Conservation (phyloP, 2,797 vertebrate species). For the Typhlichthys subterraneus region DNA sequence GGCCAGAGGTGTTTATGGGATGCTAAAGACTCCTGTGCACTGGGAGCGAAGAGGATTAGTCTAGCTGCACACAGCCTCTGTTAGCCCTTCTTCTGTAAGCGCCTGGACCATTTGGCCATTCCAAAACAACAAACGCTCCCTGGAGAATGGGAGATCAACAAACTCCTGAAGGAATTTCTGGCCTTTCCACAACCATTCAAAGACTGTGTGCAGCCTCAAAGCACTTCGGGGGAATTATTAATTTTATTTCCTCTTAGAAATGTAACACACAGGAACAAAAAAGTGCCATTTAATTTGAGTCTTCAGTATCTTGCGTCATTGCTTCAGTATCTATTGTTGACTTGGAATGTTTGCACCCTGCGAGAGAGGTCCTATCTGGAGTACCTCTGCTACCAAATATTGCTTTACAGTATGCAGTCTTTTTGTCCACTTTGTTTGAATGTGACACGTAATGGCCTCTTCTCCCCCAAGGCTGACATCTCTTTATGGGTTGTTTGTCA, state of each 20-base stretch:
- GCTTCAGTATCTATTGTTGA: conserved; percentile 25
- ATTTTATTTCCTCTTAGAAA: conserved; percentile 32
- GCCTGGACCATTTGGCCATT: conserved; percentile 10
- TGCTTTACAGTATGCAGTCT: conserved; percentile 51
- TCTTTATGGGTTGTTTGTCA: conserved; percentile 39
- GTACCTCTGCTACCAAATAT: conserved; percentile 31
- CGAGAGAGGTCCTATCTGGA: conserved; percentile 18
- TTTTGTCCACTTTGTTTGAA: conserved; percentile 30
- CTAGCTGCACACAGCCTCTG: conserved; percentile 18
- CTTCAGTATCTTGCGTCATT: conserved; percentile 26
- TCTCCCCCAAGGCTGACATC: conserved; percentile 17
- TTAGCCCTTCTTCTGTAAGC: conserved; percentile 1
- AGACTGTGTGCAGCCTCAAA: conserved; percentile 36
- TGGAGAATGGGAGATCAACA: conserved; percentile 17
- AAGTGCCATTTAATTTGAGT: conserved; percentile 69
- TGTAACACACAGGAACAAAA: conserved; percentile 15
- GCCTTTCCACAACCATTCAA: conserved; percentile 55
- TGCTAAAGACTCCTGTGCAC: background rate
- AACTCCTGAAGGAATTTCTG: conserved; percentile 3
- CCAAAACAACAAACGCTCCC: conserved; percentile 21
- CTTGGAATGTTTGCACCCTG: conserved; percentile 32
- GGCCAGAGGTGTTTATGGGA: conserved; percentile 49
- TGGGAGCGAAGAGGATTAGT: conserved; percentile 26
- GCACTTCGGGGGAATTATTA: conserved; percentile 34
- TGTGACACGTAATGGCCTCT: conserved; percentile 3